phyloP scores from a whole-genome alignment of 2,113 vertebrate genomes.

The Craseonycteris thonglongyai region DNA sequence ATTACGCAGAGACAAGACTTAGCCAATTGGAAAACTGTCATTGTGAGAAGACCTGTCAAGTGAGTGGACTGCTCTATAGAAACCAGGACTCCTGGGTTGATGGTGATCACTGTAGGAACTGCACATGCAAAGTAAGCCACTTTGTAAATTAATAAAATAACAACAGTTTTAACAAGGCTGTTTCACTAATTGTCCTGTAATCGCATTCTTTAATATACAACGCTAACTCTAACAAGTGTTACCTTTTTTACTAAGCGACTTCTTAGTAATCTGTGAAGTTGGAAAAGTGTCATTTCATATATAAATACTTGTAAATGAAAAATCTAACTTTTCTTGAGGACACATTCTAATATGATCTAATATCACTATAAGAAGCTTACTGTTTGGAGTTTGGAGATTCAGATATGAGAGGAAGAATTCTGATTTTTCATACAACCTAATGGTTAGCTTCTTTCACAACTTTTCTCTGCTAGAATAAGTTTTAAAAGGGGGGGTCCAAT shows the following conservation, averaged over 20 bases:
- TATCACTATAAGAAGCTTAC: not conserved
- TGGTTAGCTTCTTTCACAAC: constrained; percentile 4
- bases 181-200: not conserved
- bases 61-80: constrained; percentile 87
- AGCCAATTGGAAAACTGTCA: constrained; percentile 95
- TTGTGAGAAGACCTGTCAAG: constrained; percentile 94
- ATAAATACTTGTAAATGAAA: constrained; percentile 33
- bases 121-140: constrained; percentile 89
- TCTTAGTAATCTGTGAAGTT: not conserved
- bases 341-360: constrained; percentile 3
- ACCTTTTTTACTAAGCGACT: not conserved
- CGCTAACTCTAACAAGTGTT: not conserved
- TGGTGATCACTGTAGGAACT: constrained; percentile 94
- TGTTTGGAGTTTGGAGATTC: not conserved
- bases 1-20: constrained; percentile 95
- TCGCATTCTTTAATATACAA: constrained; percentile 22
- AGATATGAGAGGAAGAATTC: not conserved
- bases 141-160: not conserved
- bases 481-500: constrained; percentile 39
- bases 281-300: not conserved
- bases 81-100: constrained; percentile 95
- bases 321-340: not conserved
- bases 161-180: not conserved
- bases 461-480: constrained; percentile 24
- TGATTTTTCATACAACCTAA: not conserved